phyloP scores from a whole-genome alignment of 92 coral and sea anemone genomes.

The Porites divaricata region DNA sequence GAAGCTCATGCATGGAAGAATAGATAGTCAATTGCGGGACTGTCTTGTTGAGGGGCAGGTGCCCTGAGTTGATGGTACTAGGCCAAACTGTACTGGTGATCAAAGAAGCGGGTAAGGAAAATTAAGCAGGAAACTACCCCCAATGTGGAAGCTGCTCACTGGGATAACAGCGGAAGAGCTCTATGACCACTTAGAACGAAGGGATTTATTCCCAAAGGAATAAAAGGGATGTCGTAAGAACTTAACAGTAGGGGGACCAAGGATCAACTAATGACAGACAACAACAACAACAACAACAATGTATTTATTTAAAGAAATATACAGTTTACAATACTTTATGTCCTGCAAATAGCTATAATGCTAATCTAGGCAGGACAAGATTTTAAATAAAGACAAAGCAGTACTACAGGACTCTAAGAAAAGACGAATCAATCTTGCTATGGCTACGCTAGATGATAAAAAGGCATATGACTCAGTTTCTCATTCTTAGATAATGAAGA shows the following conservation, averaged over 20 bases:
- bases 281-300: too few relatives aligned
- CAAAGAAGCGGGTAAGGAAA: neutral
- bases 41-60: neutral
- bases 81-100: neutral
- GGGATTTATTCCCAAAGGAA: neutral
- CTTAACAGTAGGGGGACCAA: neutral
- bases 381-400: too few relatives aligned
- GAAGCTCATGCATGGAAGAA: neutral
- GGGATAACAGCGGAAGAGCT: neutral
- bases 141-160: neutral
- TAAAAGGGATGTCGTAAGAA: neutral
- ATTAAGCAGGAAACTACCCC: neutral
- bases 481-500: neutral
- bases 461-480: neutral
- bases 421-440: neutral
- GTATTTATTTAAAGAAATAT: too few relatives aligned
- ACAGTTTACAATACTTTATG: too few relatives aligned
- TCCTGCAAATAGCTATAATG: too few relatives aligned
- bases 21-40: neutral
- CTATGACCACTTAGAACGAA: neutral
- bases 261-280: neutral
- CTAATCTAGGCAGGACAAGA: too few relatives aligned
- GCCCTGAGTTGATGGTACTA: constrained; percentile 3
- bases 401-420: neutral
- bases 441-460: neutral